Conservation (phyloP, 1,140 invertebrate genomes). For the Drosophila rufa region DNA sequence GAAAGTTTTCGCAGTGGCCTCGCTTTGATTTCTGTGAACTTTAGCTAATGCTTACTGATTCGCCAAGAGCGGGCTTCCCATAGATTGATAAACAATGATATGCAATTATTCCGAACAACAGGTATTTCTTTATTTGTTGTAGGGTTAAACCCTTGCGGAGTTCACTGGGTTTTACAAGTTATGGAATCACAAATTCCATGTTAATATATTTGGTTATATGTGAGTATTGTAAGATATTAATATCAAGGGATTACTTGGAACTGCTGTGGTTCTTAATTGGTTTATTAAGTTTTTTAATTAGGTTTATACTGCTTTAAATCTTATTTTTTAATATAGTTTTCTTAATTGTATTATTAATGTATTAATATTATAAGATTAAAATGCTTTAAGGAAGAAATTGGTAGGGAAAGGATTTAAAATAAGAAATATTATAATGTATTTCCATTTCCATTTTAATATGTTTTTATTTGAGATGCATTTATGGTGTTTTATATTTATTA, state of each 20-base stretch:
- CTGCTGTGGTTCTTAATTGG: background rate
- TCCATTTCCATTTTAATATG: too few relatives aligned
- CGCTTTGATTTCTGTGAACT: background rate
- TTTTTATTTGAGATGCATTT: too few relatives aligned
- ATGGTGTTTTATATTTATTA: too few relatives aligned
- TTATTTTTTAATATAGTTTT: too few relatives aligned
- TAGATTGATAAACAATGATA: constrained; percentile 18
- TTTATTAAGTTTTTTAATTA: background rate
- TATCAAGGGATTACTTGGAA: too few relatives aligned
- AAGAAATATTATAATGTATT: too few relatives aligned
- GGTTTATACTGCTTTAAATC: too few relatives aligned
- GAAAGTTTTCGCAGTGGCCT: background rate
- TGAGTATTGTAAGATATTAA: background rate
- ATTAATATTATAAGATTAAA: too few relatives aligned
- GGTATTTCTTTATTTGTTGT: constrained; percentile 1
- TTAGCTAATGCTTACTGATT: constrained; percentile 15
- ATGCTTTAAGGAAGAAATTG: too few relatives aligned
- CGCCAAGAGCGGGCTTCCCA: constrained; percentile 8
- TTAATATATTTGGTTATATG: background rate
- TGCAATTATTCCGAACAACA: constrained; percentile 23
- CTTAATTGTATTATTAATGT: too few relatives aligned
- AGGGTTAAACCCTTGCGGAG: background rate
- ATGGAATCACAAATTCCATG: background rate
- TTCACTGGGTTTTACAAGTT: background rate
- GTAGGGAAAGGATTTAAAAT: too few relatives aligned